Evolutionary conservation across 2,113 vertebrate species (phyloP), one percentile per base, ranked within the genome.

Genomic region (Caracal caracal): DNA sequence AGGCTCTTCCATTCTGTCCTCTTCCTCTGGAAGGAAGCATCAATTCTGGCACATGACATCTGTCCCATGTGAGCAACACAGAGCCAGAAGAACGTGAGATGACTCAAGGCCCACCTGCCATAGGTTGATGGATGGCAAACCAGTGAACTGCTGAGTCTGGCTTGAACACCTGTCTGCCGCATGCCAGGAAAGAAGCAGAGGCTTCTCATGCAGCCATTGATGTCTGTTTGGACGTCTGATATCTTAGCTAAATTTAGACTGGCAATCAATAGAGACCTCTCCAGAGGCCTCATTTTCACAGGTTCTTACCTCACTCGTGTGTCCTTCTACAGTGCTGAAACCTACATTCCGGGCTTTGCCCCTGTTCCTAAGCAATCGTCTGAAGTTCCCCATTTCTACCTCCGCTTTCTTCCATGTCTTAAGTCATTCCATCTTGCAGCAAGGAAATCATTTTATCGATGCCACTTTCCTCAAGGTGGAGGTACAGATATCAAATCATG

Each of bases 341-440:
- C 30, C 84, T 97, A 90, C 84, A 70, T 49, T 81, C 49, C 47
- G 35, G 37, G 40, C 2, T 0, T 35, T 40, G 20, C 49, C 79
- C 35, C 91, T 85, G 12, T 76, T 79, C 51, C 66, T 33, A 84
- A 65, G 56, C 84, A 90, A 20, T 33, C 19, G 10, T 24, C 51
- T 70, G 24, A 26, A 71, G 49, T 63, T 63, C 68, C 13, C 76
- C 78, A 49, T 61, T 22, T 53, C 56, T 35, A 51, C 15, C 10
- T 75, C 47, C 43, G 37, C 26, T 71, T 61, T 65, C 43, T 66
- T 76, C 70, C 1, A 26, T 0, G 6, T 22, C 33, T 78, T 81
- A 73, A 94, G 63, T 91, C 22, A 43, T 33, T 70, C 90, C n/a
- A 22, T 95, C 85, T 90, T 70, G 8, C 12, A 95, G 79, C 86